Evolutionary conservation across 2,797 vertebrate genomes (phyloP).

Genomic region (Rhabdophis nuchalis): DNA sequence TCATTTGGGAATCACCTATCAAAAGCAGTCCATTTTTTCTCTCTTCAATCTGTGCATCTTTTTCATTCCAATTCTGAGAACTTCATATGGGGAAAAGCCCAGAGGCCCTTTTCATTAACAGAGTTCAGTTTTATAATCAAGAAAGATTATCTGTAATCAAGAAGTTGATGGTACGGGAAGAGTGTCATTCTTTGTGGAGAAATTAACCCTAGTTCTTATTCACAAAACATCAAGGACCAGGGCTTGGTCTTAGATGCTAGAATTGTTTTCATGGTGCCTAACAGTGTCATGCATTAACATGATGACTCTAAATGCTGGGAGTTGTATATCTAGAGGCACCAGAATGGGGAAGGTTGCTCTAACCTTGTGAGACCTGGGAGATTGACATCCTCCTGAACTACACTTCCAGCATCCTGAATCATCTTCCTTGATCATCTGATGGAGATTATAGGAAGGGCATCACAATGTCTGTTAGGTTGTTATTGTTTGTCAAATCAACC

Average conservation of each 20-base stretch:
- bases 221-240: background rate
- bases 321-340: background rate
- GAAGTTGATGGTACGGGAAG: background rate
- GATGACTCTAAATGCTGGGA: background rate
- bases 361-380: background rate
- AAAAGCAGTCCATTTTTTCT: background rate
- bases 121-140: background rate
- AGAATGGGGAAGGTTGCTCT: background rate
- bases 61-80: background rate
- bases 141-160: background rate
- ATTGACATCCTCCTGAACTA: background rate
- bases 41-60: background rate
- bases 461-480: background rate
- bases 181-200: background rate
- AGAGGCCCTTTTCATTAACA: background rate
- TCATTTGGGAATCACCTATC: constrained; percentile 33
- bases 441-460: background rate
- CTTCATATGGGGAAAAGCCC: background rate
- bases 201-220: background rate
- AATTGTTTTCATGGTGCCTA: background rate
- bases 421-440: background rate
- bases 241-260: background rate
- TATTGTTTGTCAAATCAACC: background rate
- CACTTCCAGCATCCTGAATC: background rate
- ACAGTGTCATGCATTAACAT: background rate